Conservation (phyloP, 2,113 vertebrate species). For the Poecile atricapillus region DNA sequence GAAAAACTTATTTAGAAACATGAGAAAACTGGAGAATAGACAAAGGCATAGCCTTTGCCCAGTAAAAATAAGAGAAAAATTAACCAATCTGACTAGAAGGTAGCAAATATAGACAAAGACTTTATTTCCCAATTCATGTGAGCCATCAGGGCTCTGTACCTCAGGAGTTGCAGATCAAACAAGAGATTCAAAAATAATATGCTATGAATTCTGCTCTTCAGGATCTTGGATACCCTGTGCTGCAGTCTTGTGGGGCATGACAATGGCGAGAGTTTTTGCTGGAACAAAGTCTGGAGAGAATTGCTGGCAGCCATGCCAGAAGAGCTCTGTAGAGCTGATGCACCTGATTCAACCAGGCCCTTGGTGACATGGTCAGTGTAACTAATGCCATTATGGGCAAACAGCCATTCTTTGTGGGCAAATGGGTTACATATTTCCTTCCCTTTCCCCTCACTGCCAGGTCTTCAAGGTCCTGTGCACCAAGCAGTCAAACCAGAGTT, state of each 20-base stretch:
- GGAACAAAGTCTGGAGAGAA: neutral
- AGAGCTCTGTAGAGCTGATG: neutral
- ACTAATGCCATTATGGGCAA: neutral
- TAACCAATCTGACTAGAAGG: neutral
- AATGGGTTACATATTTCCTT: neutral
- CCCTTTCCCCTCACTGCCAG: neutral
- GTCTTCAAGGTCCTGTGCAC: neutral
- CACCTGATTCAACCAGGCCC: neutral
- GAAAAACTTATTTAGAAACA: neutral
- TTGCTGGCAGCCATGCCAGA: neutral
- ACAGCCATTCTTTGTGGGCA: neutral
- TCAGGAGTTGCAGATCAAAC: neutral
- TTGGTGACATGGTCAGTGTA: fast-evolving
- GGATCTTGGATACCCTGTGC: neutral
- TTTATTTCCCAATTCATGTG: neutral
- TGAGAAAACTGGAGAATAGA: neutral
- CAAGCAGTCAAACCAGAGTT: neutral
- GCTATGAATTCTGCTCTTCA: neutral
- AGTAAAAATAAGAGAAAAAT: neutral
- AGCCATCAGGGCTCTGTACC: neutral
- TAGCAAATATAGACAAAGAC: neutral
- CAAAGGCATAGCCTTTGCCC: neutral
- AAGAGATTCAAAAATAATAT: neutral
- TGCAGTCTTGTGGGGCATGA: neutral
- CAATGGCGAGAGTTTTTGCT: neutral